Evolutionary conservation across 2,113 vertebrate species (phyloP), one percentile per base, ranked within the genome.

Genomic region (Lampris megalopsis): DNA sequence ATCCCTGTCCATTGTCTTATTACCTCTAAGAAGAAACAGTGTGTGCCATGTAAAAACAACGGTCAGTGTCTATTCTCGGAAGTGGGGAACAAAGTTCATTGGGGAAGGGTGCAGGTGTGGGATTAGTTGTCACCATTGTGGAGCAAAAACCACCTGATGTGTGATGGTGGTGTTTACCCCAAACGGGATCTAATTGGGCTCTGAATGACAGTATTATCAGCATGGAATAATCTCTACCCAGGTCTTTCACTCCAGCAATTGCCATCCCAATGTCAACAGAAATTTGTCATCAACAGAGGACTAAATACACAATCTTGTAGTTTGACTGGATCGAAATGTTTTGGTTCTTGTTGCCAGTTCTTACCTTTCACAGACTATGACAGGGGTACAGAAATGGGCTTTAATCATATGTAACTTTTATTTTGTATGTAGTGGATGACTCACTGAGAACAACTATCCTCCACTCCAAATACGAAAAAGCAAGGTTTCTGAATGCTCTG

Each of bases 1-100:
- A 84, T 66, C 81, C 80, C 81, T 77, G 82, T 73, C 84, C 77
- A 47, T 86, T 82, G 86, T 86, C 84, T 89, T 77, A 89, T 88
- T 89, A 85, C 82, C 54, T 78, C 42, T 65, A 57, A 84, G 70
- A 74, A 72, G 68, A 54, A 81, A 68, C 74, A 86, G 13, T 81
- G 63, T 7, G 75, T 77, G 78, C 79, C 77, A 77, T 76, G 68
- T 72, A 85, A 72, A 81, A 82, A 77, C 50, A 62, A 65, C 50
- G 73, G 82, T 73, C 67, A 6, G 50, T 60, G 56, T 77, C 81
- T 88, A 87, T 89, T 89, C 59, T 84, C 80, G 72, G 82, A 72
- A 38, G 38, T 53, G 48, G 4, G 36, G 66, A 66, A 68, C 54
- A 41, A 36, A 69, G 73, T 58, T 78, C 40, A 73, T 56, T 59